Evolutionary conservation across 2,113 vertebrate genomes (phyloP), one percentile per base, ranked within the genome.

Genomic region (Trichomycterus rosablanca): DNA sequence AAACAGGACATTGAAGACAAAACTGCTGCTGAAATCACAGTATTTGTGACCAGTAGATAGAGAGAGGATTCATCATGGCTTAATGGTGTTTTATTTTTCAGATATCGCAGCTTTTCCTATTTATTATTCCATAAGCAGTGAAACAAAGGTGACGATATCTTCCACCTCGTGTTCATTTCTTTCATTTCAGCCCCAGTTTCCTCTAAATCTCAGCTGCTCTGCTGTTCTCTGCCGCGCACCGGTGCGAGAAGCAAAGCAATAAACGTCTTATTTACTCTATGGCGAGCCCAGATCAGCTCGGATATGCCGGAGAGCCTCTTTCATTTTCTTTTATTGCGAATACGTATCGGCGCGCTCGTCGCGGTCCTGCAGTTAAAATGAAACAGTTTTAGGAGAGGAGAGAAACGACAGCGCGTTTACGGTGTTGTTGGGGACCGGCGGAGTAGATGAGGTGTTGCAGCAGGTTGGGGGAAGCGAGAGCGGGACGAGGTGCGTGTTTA

Each of bases 191-290:
- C 61, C n/a, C 44, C 59, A 61, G 61, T 42, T 58, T 74, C 68
- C 76, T 67, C 45, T 50, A 70, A 68, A 73, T 76, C 69, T 44
- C 50, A 14, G 23, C 64, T 73, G 65, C 54, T 56, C 74, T 68
- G 80, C 80, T 78, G 73, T 77, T 79, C 78, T 76, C 70, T 71
- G 76, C 78, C 71, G 76, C 68, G 75, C 76, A 73, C 78, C 80
- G 80, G 58, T 67, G 54, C 71, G 58, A 77, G 71, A 78, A 78
- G 80, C 75, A 72, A 75, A 66, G 77, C 73, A 86, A 86, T 86
- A 84, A 83, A 83, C 53, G 60, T 48, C 74, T 81, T 83, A 83
- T 86, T 86, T 84, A 86, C 82, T 66, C 65, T 76, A 78, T 80
- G 72, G 78, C 71, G 73, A 48, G 67, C 70, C 66, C 43, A 42